phyloP scores from a whole-genome alignment of 2,888 invertebrate species.

The Strigamia maritima region DNA sequence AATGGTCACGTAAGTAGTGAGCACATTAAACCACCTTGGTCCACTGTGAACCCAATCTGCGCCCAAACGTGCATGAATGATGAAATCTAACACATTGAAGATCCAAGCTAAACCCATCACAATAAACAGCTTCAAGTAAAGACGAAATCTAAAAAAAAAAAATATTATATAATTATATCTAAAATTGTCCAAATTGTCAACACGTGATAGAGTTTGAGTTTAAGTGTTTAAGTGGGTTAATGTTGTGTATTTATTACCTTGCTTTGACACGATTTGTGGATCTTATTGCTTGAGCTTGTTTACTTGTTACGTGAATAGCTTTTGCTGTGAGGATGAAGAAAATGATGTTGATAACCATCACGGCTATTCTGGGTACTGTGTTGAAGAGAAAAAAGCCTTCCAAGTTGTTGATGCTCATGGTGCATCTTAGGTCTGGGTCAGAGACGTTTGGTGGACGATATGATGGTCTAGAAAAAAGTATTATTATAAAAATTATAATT shows the following conservation, averaged over 20 bases:
- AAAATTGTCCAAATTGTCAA: background rate
- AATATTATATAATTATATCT: too few relatives aligned
- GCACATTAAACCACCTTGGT: background rate
- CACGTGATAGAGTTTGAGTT: too few relatives aligned
- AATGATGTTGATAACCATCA: background rate
- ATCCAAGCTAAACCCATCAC: conserved; percentile 36
- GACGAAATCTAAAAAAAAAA: conserved; percentile 24
- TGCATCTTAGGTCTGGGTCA: conserved; percentile 27
- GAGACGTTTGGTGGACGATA: background rate
- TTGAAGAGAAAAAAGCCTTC: conserved; percentile 31
- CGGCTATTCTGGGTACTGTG: background rate
- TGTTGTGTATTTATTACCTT: conserved; percentile 8
- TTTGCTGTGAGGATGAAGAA: conserved; percentile 20
- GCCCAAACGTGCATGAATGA: background rate
- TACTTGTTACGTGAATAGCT: conserved; percentile 6
- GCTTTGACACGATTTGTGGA: conserved; percentile 7
- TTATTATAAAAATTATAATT: background rate
- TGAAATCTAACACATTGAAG: background rate
- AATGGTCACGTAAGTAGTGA: background rate
- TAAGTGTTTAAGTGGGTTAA: background rate
- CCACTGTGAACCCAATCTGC: conserved; percentile 16
- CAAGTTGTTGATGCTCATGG: conserved; percentile 20
- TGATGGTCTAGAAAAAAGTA: background rate
- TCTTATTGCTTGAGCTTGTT: background rate
- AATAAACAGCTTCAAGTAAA: conserved; percentile 25